Base-by-base conservation (phyloP, 2,113 vertebrate genomes). In the Petroica traversi region DNA sequence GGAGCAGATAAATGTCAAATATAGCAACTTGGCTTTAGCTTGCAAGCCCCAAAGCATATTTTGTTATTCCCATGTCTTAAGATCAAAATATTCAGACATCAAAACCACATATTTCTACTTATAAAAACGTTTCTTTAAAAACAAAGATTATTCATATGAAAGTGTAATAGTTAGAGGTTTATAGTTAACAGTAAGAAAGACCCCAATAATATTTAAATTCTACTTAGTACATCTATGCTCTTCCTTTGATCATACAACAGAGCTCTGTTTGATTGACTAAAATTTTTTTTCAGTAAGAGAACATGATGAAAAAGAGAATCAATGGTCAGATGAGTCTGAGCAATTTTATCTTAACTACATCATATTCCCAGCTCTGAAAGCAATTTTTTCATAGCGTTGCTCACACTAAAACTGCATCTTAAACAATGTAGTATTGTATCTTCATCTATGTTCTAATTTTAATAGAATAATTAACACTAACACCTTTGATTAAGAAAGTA, bases 401-500 rank as follows among this genome's bases (percentile, higher is more conserved):
- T 59, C 5, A 2, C 40, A 73, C 36, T 80, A 85, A 85, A 94
- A 83, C 23, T 43, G 10, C 25, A 52, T 83, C 76, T 90, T 84
- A 90, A 87, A 84, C 28, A 95, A 83, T 40, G 64, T 12, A 74
- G 29, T 51, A 73, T 51, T 89, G 46, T 61, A 77, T 91, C 72
- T 88, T 96, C 55, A 85, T 91, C 38, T 90, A 26, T 1, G 7
- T 62, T 87, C 62, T 95, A 79, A 94, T 94, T 92, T 94, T 75
- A 75, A 71, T 72, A 54, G 3, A 28, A 73, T 92, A 94, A 95
- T 94, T 95, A 96, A 46, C 52, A 63, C 9, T 94, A 76, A 29
- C 79, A 36, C 48, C 28, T 78, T 91, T 95, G 62, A 97, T 94
- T 95, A 95, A 85, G 85, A 93, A 94, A 85, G 49, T 9, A 62